These are phyloP conservation scores for Corticium candelabrum DNA, from an alignment of 37 sponge, comb jelly and placozoan genomes.

Conservation along the genomic window DNA sequence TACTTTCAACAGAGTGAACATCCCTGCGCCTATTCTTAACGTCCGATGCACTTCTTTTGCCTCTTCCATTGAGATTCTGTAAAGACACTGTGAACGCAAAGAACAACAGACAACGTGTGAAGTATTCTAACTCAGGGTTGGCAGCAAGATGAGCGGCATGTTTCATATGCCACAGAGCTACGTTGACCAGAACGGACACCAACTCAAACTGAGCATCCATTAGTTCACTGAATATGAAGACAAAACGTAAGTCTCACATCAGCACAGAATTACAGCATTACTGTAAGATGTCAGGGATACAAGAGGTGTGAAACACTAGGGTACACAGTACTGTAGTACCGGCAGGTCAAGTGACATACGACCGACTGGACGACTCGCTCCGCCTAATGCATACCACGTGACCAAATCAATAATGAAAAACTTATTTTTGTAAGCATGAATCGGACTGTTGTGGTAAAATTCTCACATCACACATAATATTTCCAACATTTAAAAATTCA, in stretches of 20 bases:
- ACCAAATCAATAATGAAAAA: too few relatives aligned
- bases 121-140: not conserved
- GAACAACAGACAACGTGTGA: not conserved
- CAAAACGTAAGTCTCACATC: not conserved
- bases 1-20: constrained; percentile 36
- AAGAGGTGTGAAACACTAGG: too few relatives aligned
- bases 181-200: constrained; percentile 28
- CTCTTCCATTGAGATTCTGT: constrained; percentile 59
- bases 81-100: not conserved
- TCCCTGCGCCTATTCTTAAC: constrained; percentile 81
- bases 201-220: constrained; percentile 28
- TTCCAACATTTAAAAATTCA: too few relatives aligned
- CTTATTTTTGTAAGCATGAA: too few relatives aligned
- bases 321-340: too few relatives aligned
- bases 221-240: constrained; percentile 7
- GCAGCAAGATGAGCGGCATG: constrained; percentile 72
- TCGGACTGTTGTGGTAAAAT: too few relatives aligned
- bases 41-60: constrained; percentile 92
- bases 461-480: too few relatives aligned
- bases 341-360: too few relatives aligned
- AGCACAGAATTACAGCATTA: too few relatives aligned
- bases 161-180: constrained; percentile 96
- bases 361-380: too few relatives aligned
- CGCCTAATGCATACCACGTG: too few relatives aligned
- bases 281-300: too few relatives aligned